Conservation (phyloP, 2,797 vertebrate species). For the Danio choprae region DNA sequence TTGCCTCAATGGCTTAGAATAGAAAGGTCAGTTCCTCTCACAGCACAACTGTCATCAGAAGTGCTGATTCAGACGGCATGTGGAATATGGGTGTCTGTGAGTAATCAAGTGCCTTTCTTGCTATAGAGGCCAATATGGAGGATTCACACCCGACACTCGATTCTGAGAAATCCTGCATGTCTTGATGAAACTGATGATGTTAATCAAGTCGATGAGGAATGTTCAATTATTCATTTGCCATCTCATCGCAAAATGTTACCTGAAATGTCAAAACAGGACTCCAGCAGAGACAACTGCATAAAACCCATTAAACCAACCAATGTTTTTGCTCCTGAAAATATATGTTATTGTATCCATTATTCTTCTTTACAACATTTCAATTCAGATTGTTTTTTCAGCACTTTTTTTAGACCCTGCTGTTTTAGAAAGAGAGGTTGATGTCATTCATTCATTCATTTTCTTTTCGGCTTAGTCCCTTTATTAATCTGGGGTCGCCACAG, state of each 20-base stretch:
- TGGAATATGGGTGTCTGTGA: background rate
- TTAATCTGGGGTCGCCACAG: too few species aligned
- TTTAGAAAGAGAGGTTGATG: background rate
- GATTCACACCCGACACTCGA: background rate
- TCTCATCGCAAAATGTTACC: slow-evolving; percentile 15
- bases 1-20: slow-evolving; percentile 17
- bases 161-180: slow-evolving; percentile 26
- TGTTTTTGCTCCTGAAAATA: background rate
- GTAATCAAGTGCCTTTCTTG: background rate
- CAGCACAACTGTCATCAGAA: background rate
- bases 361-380: background rate
- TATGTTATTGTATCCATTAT: background rate
- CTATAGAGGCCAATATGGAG: background rate
- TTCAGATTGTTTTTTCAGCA: background rate
- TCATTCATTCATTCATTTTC: too few species aligned
- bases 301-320: slow-evolving; percentile 12
- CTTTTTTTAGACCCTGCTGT: background rate
- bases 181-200: slow-evolving; percentile 27
- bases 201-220: slow-evolving; percentile 18
- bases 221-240: slow-evolving; percentile 35
- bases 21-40: slow-evolving; percentile 3
- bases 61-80: slow-evolving; percentile 1
- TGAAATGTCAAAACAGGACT: slow-evolving; percentile 37
- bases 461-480: too few species aligned
- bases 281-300: slow-evolving; percentile 14